Percentiles rank a stretch among this genome's conserved stretches.
These are phyloP conservation scores for Pseudococcus jackbeardsleyi DNA, from an alignment of 2,888 invertebrate genomes.

Conservation along the genomic window DNA sequence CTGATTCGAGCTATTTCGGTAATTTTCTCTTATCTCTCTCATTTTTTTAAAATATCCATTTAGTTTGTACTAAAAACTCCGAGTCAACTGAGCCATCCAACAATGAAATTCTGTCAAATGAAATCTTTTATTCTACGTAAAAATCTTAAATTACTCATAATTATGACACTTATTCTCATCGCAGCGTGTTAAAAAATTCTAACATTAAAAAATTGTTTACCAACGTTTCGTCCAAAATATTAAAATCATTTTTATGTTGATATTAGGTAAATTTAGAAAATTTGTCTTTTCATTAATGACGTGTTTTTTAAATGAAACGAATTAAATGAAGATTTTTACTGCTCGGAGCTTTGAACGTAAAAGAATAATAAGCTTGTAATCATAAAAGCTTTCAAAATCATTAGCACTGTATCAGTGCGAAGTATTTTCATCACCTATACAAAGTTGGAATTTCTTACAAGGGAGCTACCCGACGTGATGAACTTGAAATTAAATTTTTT, in stretches of 20 bases:
- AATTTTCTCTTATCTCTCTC: too few relatives aligned
- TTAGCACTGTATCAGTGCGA: slow-evolving; percentile 23
- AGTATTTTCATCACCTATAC: neutral
- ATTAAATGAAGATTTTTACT: slow-evolving; percentile 48
- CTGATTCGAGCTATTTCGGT: too few relatives aligned
- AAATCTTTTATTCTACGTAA: slow-evolving; percentile 45
- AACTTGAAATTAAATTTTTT: too few relatives aligned
- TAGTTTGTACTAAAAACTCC: too few relatives aligned
- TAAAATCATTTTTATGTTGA: slow-evolving; percentile 39
- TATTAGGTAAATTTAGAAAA: slow-evolving; percentile 32
- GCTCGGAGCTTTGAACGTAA: slow-evolving; percentile 2
- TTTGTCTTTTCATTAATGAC: slow-evolving; percentile 46
- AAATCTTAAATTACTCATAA: slow-evolving; percentile 50
- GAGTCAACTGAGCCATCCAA: too few relatives aligned
- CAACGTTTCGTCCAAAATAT: slow-evolving; percentile 32
- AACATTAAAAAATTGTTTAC: slow-evolving; percentile 2
- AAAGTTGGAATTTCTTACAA: too few relatives aligned
- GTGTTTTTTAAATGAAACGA: slow-evolving; percentile 35
- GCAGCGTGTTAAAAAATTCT: slow-evolving; percentile 17
- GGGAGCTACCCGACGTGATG: too few relatives aligned
- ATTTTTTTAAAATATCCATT: too few relatives aligned
- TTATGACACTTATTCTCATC: slow-evolving; percentile 52
- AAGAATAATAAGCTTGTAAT: neutral
- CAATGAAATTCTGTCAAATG: slow-evolving; percentile 10
- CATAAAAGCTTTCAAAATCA: neutral